Conservation (phyloP, 2,113 vertebrate genomes). For the Bagarius yarrelli region DNA sequence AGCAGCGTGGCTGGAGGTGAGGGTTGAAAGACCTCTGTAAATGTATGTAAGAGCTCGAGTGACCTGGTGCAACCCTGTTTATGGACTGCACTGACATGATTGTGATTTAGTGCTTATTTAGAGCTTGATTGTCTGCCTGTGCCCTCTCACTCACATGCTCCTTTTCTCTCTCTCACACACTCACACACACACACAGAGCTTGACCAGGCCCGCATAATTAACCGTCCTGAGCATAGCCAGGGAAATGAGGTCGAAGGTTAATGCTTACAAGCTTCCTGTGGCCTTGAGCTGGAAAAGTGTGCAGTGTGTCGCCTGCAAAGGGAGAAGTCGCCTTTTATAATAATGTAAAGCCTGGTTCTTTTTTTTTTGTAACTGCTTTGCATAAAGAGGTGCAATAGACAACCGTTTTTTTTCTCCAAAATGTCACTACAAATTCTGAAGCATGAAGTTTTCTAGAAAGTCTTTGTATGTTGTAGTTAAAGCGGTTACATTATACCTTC, state of each 20-base stretch:
- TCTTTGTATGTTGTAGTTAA: no score
- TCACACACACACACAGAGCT: slow-evolving; percentile 37
- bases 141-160: neutral
- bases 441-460: no score
- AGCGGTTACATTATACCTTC: no score
- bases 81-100: slow-evolving; percentile 44
- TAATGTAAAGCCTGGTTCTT: slow-evolving; percentile 9
- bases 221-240: slow-evolving; percentile 41
- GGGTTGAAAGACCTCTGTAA: slow-evolving; percentile 30
- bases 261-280: slow-evolving; percentile 52
- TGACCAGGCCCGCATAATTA: slow-evolving; percentile 51
- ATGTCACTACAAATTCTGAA: no score
- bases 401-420: no score
- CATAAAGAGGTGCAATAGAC: neutral
- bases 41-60: slow-evolving; percentile 41
- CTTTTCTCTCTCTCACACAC: neutral
- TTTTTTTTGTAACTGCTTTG: neutral
- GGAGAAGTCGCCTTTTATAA: slow-evolving; percentile 15
- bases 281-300: slow-evolving; percentile 44
- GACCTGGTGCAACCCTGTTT: slow-evolving; percentile 44
- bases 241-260: slow-evolving; percentile 53
- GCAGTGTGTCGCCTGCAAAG: slow-evolving; percentile 33
- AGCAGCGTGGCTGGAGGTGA: slow-evolving; percentile 35
- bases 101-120: slow-evolving; percentile 51
- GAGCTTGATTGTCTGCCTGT: slow-evolving; percentile 46